phyloP scores from a whole-genome alignment of 2,797 vertebrate genomes.

The Enteromius paludinosus region DNA sequence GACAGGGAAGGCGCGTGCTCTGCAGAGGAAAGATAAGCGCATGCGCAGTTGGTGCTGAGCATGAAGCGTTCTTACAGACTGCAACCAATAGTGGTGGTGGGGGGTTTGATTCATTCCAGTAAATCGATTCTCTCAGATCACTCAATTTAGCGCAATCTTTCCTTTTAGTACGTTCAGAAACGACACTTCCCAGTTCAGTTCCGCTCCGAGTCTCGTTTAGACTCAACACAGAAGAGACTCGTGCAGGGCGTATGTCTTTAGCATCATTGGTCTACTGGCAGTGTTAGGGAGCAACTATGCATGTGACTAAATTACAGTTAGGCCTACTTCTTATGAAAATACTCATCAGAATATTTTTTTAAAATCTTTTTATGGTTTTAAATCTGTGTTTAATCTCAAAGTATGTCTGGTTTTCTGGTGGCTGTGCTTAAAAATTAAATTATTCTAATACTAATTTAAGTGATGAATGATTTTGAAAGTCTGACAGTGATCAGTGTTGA shows the following conservation, averaged over 20 bases:
- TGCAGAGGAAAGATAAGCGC: neutral
- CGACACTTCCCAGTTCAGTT: neutral
- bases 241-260: neutral
- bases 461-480: too few relatives aligned
- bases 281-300: too few relatives aligned
- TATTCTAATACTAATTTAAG: too few relatives aligned
- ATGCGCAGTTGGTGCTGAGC: constrained; percentile 21
- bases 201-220: neutral
- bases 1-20: constrained; percentile 6
- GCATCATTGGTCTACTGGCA: too few relatives aligned
- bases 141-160: neutral
- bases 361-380: too few relatives aligned
- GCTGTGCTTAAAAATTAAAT: too few relatives aligned
- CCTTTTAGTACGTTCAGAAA: neutral
- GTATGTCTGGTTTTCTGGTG: too few relatives aligned
- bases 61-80: neutral
- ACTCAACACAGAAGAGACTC: neutral
- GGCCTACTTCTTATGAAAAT: too few relatives aligned
- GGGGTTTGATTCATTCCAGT: neutral
- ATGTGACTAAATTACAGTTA: too few relatives aligned
- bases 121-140: neutral
- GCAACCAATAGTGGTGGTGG: neutral
- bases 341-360: too few relatives aligned
- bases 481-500: too few relatives aligned
- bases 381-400: too few relatives aligned